phyloP scores from a whole-genome alignment of 2,797 vertebrate genomes.

The Stomatorhinus walkeri region DNA sequence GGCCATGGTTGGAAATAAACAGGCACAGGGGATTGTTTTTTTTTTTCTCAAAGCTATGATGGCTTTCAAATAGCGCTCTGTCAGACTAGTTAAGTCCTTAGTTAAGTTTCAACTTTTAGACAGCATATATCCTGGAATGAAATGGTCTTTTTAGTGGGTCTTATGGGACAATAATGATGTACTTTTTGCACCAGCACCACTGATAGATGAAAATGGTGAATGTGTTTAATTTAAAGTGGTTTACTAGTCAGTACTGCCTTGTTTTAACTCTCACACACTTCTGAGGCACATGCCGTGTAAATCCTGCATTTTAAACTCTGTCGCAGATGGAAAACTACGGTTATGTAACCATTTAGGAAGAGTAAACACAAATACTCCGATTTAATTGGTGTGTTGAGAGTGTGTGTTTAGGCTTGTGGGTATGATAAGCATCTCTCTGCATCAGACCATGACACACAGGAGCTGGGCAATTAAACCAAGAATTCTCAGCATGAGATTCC shows the following conservation, averaged over 20 bases:
- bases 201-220: not conserved
- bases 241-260: constrained; percentile 36
- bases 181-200: not conserved
- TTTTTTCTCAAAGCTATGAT: not conserved
- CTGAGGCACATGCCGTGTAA: constrained; percentile 20
- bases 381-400: constrained; percentile 34
- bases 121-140: not conserved
- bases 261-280: constrained; percentile 45
- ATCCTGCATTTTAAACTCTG: constrained; percentile 43
- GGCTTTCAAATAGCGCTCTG: not conserved
- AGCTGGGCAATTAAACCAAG: constrained; percentile 8
- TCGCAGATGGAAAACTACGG: constrained; percentile 46
- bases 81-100: not conserved
- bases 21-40: not conserved
- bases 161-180: not conserved
- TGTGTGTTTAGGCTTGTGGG: constrained; percentile 38
- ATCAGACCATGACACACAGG: constrained; percentile 25
- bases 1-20: not conserved
- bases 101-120: not conserved
- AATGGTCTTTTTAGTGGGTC: not conserved
- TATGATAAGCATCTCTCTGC: constrained; percentile 34
- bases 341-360: constrained; percentile 40
- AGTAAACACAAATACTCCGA: constrained; percentile 36
- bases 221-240: constrained; percentile 15
- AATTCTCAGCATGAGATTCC: constrained; percentile 1